Evolutionary conservation across 1,140 invertebrate species (phyloP), one percentile per base, ranked within the genome.

Genomic region (Zaprionus taronus): DNA sequence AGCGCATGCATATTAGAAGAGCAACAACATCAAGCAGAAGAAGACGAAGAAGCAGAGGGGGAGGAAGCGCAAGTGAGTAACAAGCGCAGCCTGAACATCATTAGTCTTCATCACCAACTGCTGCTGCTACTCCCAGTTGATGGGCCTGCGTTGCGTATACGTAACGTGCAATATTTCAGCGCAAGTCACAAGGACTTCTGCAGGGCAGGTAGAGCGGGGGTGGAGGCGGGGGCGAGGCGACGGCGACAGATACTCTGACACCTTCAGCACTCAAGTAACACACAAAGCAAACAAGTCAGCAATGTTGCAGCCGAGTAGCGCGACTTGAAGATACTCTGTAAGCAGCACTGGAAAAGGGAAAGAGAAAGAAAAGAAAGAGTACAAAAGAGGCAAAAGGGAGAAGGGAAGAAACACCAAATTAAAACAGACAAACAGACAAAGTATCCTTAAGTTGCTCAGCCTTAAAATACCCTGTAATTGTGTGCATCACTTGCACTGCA

Each of bases 91-190:
- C 53, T 28, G 67, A 77, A 68, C 70, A 78, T 80, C 78, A 78
- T 80, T 80, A 73, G 78, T 80, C 78, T 80, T 80, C 78, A 80
- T 89, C 84, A 76, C 71, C 60, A 31, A 53, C 58, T 69, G 66
- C 31, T 49, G 12, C 28, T n/a, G 26, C 12, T 58, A n/a, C 56
- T 61, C 71, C 79, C 63, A 71, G 68, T 31, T 65, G 61, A 62
- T 68, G 31, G 74, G 60, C 62, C 74, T 17, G 41, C 66, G 22
- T 34, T 76, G 84, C 84, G 84, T 89, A 89, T 84, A 72, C 84
- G 72, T 89, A 80, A 66, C 61, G 60, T 80, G 70, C 66, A 57
- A 77, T 77, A 69, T 77, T 66, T 74, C 83, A 72, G 49, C 72
- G 64, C 60, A 34, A 58, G 68, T 61, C 49, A 36, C 69, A 74